phyloP scores from a whole-genome alignment of 1,140 invertebrate genomes.

The Caenorhabditis elegans region DNA sequence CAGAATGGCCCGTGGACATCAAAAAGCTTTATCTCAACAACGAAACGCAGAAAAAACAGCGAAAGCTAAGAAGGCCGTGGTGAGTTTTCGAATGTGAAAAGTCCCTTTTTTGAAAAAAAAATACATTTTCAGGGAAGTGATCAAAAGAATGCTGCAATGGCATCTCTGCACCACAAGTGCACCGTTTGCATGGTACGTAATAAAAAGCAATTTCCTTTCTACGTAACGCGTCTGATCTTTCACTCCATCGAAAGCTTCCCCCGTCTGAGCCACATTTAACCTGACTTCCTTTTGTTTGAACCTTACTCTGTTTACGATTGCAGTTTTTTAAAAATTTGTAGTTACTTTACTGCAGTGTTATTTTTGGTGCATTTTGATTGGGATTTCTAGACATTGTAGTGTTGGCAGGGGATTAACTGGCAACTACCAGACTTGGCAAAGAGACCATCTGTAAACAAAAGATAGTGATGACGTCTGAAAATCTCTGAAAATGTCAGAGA shows the following conservation, averaged over 20 bases:
- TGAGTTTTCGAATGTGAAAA: too few species aligned
- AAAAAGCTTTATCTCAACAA: slow-evolving; percentile 11
- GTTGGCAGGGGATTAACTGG: not conserved
- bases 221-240: not conserved
- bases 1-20: slow-evolving; percentile 9
- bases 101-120: too few species aligned
- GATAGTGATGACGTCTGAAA: not conserved
- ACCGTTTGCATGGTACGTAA: slow-evolving; percentile 78
- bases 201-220: not conserved
- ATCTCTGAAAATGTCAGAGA: not conserved
- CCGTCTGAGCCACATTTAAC: too few species aligned
- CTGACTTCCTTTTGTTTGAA: too few species aligned
- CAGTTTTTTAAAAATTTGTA: not conserved
- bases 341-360: not conserved
- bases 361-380: not conserved
- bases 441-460: not conserved
- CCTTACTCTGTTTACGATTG: not conserved
- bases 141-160: slow-evolving; percentile 93
- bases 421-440: not conserved
- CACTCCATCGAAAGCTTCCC: not conserved
- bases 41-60: slow-evolving; percentile 5
- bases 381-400: not conserved
- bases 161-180: slow-evolving; percentile 87
- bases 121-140: slow-evolving; percentile 74
- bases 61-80: slow-evolving; percentile 1